Conservation (phyloP, 2,797 vertebrate species). For the Helostoma temminkii region DNA sequence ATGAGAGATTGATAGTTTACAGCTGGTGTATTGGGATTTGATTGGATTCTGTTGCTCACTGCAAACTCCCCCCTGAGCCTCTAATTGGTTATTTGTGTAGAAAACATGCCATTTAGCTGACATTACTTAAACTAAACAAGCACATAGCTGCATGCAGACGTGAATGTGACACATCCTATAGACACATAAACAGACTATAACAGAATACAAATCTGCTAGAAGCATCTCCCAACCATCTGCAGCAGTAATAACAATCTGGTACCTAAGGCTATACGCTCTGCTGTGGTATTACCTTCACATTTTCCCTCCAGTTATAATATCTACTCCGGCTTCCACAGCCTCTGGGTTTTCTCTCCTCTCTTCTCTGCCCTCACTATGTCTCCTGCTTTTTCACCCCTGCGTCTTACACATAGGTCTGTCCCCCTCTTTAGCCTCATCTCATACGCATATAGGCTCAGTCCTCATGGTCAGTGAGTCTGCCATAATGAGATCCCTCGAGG, state of each 20-base stretch:
- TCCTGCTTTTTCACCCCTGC: background rate
- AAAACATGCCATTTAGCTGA: constrained; percentile 64
- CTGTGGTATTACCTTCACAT: constrained; percentile 57
- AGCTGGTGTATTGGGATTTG: constrained; percentile 60
- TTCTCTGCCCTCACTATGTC: constrained; percentile 21
- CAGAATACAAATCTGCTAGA: constrained; percentile 72
- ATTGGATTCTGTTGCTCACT: constrained; percentile 55
- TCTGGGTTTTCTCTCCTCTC: constrained; percentile 11
- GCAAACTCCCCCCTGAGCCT: constrained; percentile 37
- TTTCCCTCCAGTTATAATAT: constrained; percentile 29
- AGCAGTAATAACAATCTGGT: constrained; percentile 76
- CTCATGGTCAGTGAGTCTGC: constrained; percentile 58
- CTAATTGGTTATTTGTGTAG: constrained; percentile 75
- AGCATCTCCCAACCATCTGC: constrained; percentile 72
- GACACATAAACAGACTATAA: constrained; percentile 39
- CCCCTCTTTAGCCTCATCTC: constrained; percentile 50
- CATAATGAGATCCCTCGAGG: constrained; percentile 81
- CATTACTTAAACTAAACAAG: constrained; percentile 73
- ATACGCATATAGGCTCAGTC: constrained; percentile 36
- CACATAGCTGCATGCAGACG: constrained; percentile 37
- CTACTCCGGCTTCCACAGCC: constrained; percentile 20
- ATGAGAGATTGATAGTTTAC: constrained; percentile 47
- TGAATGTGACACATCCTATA: constrained; percentile 40
- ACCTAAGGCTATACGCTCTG: constrained; percentile 61
- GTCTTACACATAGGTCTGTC: constrained; percentile 36